A percentile compares a stretch with the other conserved stretches of the same genome.
Conservation (phyloP, 2,113 vertebrate genomes). For the Thinocorus orbignyianus region DNA sequence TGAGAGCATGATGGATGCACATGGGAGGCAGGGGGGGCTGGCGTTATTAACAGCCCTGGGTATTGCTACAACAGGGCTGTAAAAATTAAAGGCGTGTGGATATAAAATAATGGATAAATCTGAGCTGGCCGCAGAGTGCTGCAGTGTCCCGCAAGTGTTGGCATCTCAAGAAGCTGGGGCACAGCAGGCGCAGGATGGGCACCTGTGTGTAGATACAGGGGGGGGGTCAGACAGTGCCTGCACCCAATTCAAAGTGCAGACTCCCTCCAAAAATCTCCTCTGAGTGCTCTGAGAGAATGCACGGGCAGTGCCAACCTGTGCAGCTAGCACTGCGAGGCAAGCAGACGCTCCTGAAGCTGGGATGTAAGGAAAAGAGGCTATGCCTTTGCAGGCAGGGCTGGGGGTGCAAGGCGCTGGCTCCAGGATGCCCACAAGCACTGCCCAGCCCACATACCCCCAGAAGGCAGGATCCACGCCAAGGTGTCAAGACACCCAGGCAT, state of each 20-base stretch:
- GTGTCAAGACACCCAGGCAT: neutral
- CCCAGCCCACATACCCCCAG: neutral
- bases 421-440: rapidly evolving
- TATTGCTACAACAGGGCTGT: slow-evolving; percentile 45
- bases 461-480: rapidly evolving
- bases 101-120: slow-evolving; percentile 65
- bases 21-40: neutral
- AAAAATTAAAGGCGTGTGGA: slow-evolving; percentile 64
- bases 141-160: neutral
- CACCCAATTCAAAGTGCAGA: rapidly evolving
- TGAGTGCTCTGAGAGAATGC: rapidly evolving
- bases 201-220: rapidly evolving
- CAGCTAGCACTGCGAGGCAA: neutral
- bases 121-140: neutral
- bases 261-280: rapidly evolving
- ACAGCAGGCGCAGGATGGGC: rapidly evolving
- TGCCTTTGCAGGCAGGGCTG: neutral
- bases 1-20: slow-evolving; percentile 1
- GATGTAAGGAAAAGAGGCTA: neutral
- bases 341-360: neutral
- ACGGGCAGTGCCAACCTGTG: neutral
- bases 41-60: slow-evolving; percentile 16
- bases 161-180: neutral
- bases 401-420: neutral
- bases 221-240: too few relatives aligned